Conservation (phyloP, 2,113 vertebrate genomes). For the Cairina moschata region DNA sequence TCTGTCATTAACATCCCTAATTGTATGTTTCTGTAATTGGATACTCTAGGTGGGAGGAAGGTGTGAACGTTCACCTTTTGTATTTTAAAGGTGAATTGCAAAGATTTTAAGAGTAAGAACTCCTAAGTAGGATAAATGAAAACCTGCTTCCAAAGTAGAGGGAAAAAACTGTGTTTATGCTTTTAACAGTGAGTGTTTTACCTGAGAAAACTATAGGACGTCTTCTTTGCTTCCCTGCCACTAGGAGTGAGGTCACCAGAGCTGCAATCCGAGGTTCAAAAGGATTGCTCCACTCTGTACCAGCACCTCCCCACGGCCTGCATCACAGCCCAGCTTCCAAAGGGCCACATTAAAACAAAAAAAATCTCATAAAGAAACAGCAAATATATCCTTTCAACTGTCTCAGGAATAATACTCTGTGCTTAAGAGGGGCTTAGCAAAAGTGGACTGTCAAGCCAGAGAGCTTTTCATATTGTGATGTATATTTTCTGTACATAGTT, state of each 20-base stretch:
- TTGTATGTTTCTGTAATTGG: conserved; percentile 33
- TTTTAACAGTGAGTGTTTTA: background rate
- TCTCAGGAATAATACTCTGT: background rate
- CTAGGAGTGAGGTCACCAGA: background rate
- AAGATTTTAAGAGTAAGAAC: background rate
- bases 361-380: background rate
- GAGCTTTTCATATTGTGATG: background rate
- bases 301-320: background rate
- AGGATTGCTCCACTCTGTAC: background rate
- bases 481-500: background rate
- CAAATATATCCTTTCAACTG: background rate
- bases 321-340: background rate
- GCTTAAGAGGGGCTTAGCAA: background rate
- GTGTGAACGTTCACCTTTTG: background rate
- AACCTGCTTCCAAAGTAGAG: background rate
- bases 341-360: background rate
- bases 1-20: conserved; percentile 44
- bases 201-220: background rate
- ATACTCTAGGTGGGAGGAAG: background rate
- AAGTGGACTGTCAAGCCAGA: background rate
- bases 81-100: background rate
- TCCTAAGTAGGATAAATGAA: background rate
- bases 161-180: background rate
- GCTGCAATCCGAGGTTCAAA: background rate
- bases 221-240: background rate